Evolutionary conservation across 2,113 vertebrate genomes (phyloP), one percentile per base, ranked within the genome.

Genomic region (Alethe diademata): DNA sequence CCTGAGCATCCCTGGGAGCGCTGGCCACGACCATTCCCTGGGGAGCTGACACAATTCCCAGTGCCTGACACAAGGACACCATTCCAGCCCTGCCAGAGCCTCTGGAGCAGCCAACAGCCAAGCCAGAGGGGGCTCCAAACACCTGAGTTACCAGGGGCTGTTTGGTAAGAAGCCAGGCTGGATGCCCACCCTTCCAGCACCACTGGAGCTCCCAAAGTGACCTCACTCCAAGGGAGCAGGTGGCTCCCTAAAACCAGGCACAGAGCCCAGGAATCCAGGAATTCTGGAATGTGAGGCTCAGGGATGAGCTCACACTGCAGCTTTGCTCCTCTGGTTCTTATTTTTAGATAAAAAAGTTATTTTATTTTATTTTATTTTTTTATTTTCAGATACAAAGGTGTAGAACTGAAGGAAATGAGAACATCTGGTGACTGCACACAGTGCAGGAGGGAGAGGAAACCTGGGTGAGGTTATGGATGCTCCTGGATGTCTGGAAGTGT

Each of bases 371-470:
- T 40, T 40, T 45, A 19, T 45, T 24, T 14, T 14, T 14, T 48
- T 48, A 48, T 48, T 48, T 48, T 48, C 24, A 50, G 29, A 18
- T 33, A 8, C 8, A 58, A 50, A 50, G 61, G 51, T 35, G 71
- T 0, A 20, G 31, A 35, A 2, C 10, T 9, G 60, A 9, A 22
- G 23, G 3, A 29, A 42, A 58, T 0, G 17, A 18, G 61, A 51
- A 42, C 25, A 18, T 18, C 20, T 35, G 71, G 61, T 5, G n/a
- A 6, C 14, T 28, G 69, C 28, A 18, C 48, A 14, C 14, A 5
- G 69, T 1, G 16, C 22, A 29, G 29, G 56, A 31, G 78, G 74
- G 45, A 48, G 9, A 24, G 60, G 42, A 51, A 85, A 58, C 9
- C 43, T 12, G 12, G 13, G 19, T 3, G 78, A 18, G 16, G 36